Evolutionary conservation across 2,888 invertebrate genomes (phyloP), one percentile per base, ranked within the genome.

Genomic region (Priocnemis perturbator): DNA sequence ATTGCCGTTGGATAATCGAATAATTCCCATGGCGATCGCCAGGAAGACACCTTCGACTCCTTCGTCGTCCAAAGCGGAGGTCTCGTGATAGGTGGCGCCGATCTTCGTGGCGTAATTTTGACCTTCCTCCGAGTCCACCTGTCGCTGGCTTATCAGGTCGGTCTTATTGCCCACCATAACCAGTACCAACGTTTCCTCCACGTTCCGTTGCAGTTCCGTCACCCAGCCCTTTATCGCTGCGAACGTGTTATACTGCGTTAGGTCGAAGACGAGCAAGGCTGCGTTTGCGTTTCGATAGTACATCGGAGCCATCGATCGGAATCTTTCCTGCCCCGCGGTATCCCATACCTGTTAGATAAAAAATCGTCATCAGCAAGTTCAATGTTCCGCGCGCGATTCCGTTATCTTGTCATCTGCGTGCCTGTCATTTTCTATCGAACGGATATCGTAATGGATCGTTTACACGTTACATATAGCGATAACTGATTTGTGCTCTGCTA

Each of bases 271-370:
- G 58, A 97, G 90, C 59, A 97, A 91, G 0, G 97, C 97, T 0
- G 96, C 97, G 87, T 96, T 97, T 0, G 97, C 95, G 86, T 96
- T 97, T 61, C 97, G 91, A 87, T 98, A 98, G 88, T 97, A 98
- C 96, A 97, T 96, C 7, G 98, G 97, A 0, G 97, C 96, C 94
- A 98, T 97, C 0, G 97, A 94, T 69, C 95, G 92, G 88, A 97
- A 98, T 60, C 96, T 88, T 88, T 96, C 96, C 86, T 96, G 96
- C 0, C 96, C 96, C 0, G 96, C 96, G 0, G 96, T 96, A 88
- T 96, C 96, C 96, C 96, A 96, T 3, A 96, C 94, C 93, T 96
- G 89, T 4, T 90, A 83, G 71, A 86, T 21, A 86, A 63, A 89
- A 72, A 71, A 64, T 5, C 30, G 21, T 19, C 23, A 26, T 37